Percentiles rank a stretch among this genome's conserved stretches.
Conservation (phyloP, 2,888 invertebrate genomes). For the Heliconius ismenius region DNA sequence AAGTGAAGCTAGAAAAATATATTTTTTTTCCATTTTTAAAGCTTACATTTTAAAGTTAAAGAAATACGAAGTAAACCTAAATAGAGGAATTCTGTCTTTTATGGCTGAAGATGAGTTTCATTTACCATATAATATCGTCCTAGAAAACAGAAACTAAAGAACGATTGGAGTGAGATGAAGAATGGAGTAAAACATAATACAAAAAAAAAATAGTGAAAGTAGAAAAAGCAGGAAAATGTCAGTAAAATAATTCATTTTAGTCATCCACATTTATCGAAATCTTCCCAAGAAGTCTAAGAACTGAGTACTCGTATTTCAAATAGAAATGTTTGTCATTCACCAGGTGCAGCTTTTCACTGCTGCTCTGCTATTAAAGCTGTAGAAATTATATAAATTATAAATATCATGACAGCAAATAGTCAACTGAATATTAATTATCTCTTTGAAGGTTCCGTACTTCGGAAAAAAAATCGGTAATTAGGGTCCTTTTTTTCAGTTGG, state of each 20-base stretch:
- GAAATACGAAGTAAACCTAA: too few species aligned
- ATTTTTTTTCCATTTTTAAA: too few species aligned
- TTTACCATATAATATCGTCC: too few species aligned
- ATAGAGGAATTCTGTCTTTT: too few species aligned
- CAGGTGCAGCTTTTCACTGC: slow-evolving; percentile 19
- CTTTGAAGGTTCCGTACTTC: background rate
- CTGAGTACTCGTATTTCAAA: slow-evolving; percentile 21
- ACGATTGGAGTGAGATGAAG: too few species aligned
- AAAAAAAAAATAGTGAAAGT: background rate
- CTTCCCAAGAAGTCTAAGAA: slow-evolving; percentile 21
- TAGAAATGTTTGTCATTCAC: slow-evolving; percentile 30
- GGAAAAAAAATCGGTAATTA: background rate
- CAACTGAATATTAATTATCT: background rate
- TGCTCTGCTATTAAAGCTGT: background rate
- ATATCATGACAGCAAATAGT: background rate
- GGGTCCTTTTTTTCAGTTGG: too few species aligned
- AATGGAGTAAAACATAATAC: background rate
- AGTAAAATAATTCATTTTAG: slow-evolving; percentile 13
- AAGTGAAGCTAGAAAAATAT: too few species aligned
- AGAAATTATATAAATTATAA: slow-evolving; percentile 13
- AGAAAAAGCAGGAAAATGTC: background rate
- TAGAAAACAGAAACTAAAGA: too few species aligned
- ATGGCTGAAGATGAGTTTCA: too few species aligned
- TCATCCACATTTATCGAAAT: slow-evolving; percentile 18
- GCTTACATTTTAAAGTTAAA: too few species aligned